Base-by-base conservation (phyloP, 2,888 invertebrate genomes). In the Papilio elwesi region DNA sequence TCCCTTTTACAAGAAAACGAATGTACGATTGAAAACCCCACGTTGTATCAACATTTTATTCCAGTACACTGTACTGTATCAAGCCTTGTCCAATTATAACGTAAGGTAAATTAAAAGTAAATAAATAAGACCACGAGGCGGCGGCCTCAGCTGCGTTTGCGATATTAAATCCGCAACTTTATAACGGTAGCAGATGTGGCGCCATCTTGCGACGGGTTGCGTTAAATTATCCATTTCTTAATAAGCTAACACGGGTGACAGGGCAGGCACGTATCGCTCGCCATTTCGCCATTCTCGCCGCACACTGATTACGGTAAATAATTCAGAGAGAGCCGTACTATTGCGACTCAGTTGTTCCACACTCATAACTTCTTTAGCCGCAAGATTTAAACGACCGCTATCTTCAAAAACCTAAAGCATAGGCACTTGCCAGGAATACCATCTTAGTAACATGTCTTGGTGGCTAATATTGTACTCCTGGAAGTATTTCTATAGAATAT, bases 101-200 rank as follows among this genome's bases (percentile, higher is more conserved):
- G 43, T 62, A 68, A 68, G 73, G 69, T 73, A 73, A 73, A 69
- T 73, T 69, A 73, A 73, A 73, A 59, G 10, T 52, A 47, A 51
- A 68, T 68, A 69, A 65, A 73, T 69, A 73, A 47, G 49, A 55
- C 26, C 67, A 67, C 71, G 75, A 71, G 63, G 70, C 71, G 26
- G 48, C 43, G 63, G 73, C 66, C 68, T 51, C 74, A 76, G 74
- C 76, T 76, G 71, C 73, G 71, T 76, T 52, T n/a, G 66, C 76
- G 77, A 78, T 79, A 78, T 77, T 78, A 78, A 78, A 73, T 69
- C 73, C 73, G 76, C 77, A 78, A 78, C 76, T 79, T 79, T 79
- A 78, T 77, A 77, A 78, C 80, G 77, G 76, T 80, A 78, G 79
- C 74, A 78, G 65, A 53, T 55, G 12, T 38, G 64, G 78, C 78